phyloP scores from a whole-genome alignment of 2,888 invertebrate species.

The Cheilosia vulpina region DNA sequence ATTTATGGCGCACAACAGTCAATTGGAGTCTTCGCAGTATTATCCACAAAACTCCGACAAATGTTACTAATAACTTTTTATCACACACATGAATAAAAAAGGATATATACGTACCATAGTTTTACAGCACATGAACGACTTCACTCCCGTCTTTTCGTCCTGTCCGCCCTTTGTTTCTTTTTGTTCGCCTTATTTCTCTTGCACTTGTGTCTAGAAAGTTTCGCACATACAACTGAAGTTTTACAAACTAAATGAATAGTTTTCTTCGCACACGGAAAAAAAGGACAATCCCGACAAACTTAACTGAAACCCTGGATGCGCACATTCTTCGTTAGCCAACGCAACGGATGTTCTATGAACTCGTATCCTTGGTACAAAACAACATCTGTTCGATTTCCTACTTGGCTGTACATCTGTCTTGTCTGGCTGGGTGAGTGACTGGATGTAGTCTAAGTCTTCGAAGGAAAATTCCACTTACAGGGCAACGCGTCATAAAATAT shows the following conservation, averaged over 20 bases:
- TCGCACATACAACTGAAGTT: slow-evolving; percentile 42
- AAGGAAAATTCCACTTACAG: neutral
- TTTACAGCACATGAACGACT: slow-evolving; percentile 12
- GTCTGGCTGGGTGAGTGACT: neutral
- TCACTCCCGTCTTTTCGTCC: slow-evolving; percentile 7
- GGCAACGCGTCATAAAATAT: neutral
- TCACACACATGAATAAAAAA: slow-evolving; percentile 16
- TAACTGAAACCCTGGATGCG: slow-evolving; percentile 8
- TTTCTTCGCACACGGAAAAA: slow-evolving; percentile 13
- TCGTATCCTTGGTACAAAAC: slow-evolving; percentile 9
- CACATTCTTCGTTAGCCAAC: slow-evolving; percentile 11
- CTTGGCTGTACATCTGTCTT: neutral
- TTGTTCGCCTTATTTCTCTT: slow-evolving; percentile 16
- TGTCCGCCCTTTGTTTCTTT: neutral
- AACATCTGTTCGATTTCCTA: slow-evolving; percentile 27
- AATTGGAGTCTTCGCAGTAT: slow-evolving; percentile 15
- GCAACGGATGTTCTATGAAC: neutral
- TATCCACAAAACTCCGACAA: slow-evolving; percentile 20
- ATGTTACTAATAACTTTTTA: slow-evolving; percentile 48
- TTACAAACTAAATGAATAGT: slow-evolving; percentile 45
- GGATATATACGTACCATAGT: neutral
- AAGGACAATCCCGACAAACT: neutral
- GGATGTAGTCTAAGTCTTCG: neutral
- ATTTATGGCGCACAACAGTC: slow-evolving; percentile 36
- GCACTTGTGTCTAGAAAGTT: slow-evolving; percentile 64